phyloP scores from a whole-genome alignment of 2,888 invertebrate species.

The Scaptomyza flava region DNA sequence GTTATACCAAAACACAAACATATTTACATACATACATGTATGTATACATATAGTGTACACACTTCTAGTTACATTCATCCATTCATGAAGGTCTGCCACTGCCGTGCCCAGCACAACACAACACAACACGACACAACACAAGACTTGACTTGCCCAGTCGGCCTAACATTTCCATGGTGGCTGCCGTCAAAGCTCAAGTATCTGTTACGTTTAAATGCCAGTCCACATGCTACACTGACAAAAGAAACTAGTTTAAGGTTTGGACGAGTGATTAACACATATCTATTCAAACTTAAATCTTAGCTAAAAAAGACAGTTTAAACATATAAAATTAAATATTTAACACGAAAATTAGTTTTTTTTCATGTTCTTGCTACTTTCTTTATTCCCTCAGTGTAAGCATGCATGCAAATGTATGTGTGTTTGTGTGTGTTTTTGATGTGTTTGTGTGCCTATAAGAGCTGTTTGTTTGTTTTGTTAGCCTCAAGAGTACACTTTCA shows the following conservation, averaged over 20 bases:
- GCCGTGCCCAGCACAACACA: conserved; percentile 29
- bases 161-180: conserved; percentile 53
- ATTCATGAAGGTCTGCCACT: conserved; percentile 40
- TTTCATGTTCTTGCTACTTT: too few relatives aligned
- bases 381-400: not conserved
- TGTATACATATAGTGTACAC: conserved; percentile 1
- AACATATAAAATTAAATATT: too few relatives aligned
- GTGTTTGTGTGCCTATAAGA: conserved; percentile 19
- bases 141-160: conserved; percentile 43
- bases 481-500: conserved; percentile 73
- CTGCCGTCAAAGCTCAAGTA: conserved; percentile 66
- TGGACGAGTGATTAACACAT: too few relatives aligned
- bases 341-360: too few relatives aligned
- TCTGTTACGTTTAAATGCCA: conserved; percentile 73
- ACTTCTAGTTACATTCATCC: conserved; percentile 45
- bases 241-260: not conserved
- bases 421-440: conserved; percentile 20
- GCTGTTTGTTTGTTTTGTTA: conserved; percentile 43
- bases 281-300: too few relatives aligned
- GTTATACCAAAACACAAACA: conserved; percentile 47
- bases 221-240: conserved; percentile 16
- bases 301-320: too few relatives aligned
- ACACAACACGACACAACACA: conserved; percentile 37
- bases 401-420: conserved; percentile 27
- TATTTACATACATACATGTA: conserved; percentile 9